Percentiles rank a stretch among this genome's conserved stretches.
phyloP scores from a whole-genome alignment of 1,140 invertebrate genomes.

The Ruditapes philippinarum region DNA sequence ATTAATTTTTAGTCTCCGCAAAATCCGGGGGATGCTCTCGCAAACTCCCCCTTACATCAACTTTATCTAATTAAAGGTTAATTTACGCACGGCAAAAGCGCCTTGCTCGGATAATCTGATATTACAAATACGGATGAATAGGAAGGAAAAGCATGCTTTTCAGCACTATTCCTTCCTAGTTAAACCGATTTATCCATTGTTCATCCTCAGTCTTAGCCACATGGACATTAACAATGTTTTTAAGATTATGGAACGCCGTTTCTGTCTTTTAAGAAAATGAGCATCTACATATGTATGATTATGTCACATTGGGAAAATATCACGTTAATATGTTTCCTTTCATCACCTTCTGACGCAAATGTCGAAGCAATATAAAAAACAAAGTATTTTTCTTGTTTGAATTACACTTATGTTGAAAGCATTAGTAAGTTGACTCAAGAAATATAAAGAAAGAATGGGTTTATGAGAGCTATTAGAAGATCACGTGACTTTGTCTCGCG shows the following conservation, averaged over 20 bases:
- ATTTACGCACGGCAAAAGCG: conserved; percentile 21
- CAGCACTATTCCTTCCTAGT: neutral
- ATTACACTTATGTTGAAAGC: neutral
- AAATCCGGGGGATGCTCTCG: neutral
- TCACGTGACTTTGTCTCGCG: neutral
- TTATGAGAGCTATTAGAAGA: neutral
- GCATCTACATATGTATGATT: no score
- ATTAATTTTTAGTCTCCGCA: conserved; percentile 46
- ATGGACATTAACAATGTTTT: no score
- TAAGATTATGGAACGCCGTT: no score
- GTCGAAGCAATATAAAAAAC: no score
- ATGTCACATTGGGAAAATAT: no score
- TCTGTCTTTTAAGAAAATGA: no score
- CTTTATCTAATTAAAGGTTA: conserved; percentile 28
- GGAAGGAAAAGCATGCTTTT: neutral
- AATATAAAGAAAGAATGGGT: neutral
- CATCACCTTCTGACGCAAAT: no score
- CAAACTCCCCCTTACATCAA: conserved; percentile 11
- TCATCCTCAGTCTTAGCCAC: neutral
- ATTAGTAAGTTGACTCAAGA: neutral
- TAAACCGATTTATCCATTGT: neutral
- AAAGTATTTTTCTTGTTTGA: neutral
- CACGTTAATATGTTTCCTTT: no score
- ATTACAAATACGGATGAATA: conserved; percentile 1
- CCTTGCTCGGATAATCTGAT: conserved; percentile 19